These are phyloP conservation scores for Girardinichthys multiradiatus DNA, from an alignment of 2,113 vertebrate genomes.

Conservation along the genomic window DNA sequence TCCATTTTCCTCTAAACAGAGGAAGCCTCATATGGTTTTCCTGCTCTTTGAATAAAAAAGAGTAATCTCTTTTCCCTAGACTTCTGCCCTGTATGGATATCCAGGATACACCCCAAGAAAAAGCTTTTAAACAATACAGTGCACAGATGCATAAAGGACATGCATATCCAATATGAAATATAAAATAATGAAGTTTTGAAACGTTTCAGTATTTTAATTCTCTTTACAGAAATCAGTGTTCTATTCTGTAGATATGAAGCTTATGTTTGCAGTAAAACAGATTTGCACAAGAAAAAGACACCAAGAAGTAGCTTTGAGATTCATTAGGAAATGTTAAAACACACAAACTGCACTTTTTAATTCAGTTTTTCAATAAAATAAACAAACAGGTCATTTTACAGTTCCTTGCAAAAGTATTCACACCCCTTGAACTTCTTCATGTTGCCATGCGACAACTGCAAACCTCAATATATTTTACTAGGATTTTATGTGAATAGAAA, in stretches of 20 bases:
- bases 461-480: not conserved
- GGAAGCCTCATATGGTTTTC: slow-evolving; percentile 74
- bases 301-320: too few relatives aligned
- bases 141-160: slow-evolving; percentile 5
- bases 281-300: too few relatives aligned
- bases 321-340: too few relatives aligned
- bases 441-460: not conserved
- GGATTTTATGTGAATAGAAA: not conserved
- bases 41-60: slow-evolving; percentile 68
- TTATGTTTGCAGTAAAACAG: too few relatives aligned
- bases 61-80: slow-evolving; percentile 52
- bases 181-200: not conserved
- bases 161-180: not conserved
- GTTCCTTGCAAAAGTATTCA: not conserved
- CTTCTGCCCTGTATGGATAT: slow-evolving; percentile 55
- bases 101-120: slow-evolving; percentile 64
- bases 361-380: too few relatives aligned
- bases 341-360: too few relatives aligned
- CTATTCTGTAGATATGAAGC: too few relatives aligned
- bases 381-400: not conserved
- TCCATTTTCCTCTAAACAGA: slow-evolving; percentile 75
- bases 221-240: not conserved
- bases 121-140: not conserved
- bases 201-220: not conserved
- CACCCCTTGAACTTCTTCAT: not conserved